A percentile compares a stretch with the other conserved stretches of the same genome.
Evolutionary conservation across 2,888 invertebrate species (phyloP).

Genomic region (Synergus itoensis): DNA sequence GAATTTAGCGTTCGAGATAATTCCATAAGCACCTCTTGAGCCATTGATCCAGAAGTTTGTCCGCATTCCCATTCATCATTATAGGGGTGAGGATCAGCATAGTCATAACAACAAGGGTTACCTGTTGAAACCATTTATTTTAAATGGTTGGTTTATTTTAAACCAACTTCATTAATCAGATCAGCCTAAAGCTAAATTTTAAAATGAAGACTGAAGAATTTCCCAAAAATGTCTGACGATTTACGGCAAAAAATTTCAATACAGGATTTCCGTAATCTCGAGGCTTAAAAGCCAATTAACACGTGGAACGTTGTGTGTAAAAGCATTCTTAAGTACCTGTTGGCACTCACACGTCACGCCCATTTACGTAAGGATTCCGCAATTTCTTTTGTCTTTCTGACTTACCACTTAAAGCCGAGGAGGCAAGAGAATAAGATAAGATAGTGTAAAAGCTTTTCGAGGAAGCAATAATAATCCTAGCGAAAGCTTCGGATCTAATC

Average conservation of each 20-base stretch:
- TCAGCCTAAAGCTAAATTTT: no score
- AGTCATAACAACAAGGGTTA: conserved; percentile 62
- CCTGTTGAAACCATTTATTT: conserved; percentile 48
- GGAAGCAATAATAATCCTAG: not conserved
- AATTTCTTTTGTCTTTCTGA: not conserved
- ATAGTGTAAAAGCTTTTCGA: not conserved
- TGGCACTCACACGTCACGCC: not conserved
- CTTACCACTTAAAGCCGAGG: not conserved
- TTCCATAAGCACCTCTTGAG: conserved; percentile 67
- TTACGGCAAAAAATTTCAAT: not conserved
- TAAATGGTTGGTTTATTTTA: not conserved
- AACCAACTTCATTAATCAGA: no score
- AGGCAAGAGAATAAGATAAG: not conserved
- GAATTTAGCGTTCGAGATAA: conserved; percentile 70
- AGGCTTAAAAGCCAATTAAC: not conserved
- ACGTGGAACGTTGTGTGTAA: not conserved
- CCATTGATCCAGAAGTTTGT: conserved; percentile 46
- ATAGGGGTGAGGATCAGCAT: conserved; percentile 58
- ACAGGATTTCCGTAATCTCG: not conserved
- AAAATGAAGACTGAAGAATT: not conserved
- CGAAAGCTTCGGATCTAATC: no score
- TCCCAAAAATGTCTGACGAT: not conserved
- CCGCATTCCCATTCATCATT: conserved; percentile 52
- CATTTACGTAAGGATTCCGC: not conserved
- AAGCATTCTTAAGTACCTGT: not conserved